These are phyloP conservation scores for Bambusicola thoracicus DNA, from an alignment of 2,113 vertebrate genomes.

Conservation along the genomic window DNA sequence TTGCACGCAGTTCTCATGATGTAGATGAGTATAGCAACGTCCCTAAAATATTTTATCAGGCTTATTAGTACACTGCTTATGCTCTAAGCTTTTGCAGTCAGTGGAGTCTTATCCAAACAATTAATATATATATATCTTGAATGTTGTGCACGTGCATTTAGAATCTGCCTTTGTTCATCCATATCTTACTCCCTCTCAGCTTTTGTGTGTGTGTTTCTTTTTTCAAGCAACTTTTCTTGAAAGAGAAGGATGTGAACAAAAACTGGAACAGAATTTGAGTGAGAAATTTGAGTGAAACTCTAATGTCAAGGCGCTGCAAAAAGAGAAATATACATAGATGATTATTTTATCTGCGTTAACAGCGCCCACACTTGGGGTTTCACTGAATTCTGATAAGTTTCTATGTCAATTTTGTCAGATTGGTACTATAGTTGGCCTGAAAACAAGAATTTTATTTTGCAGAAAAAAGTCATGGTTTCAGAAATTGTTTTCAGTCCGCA, in stretches of 20 bases:
- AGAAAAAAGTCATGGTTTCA: constrained; percentile 32
- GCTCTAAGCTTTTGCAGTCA: neutral
- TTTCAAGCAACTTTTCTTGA: neutral
- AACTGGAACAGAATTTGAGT: neutral
- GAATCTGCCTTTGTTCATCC: neutral
- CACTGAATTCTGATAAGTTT: constrained; percentile 9
- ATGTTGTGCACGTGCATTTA: neutral
- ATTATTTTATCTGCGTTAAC: neutral
- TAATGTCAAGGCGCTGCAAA: neutral
- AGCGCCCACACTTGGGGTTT: neutral
- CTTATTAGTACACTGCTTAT: neutral
- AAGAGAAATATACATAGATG: neutral
- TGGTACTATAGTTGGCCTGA: constrained; percentile 22
- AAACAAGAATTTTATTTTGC: constrained; percentile 27
- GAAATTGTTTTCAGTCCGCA: constrained; percentile 26
- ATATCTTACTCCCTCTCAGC: neutral
- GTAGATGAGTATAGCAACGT: neutral
- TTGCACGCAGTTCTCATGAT: neutral
- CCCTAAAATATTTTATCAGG: neutral
- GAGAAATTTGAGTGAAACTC: neutral
- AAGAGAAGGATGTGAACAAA: neutral
- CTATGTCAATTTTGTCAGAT: constrained; percentile 23
- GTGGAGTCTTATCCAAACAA: neutral
- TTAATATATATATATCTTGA: neutral
- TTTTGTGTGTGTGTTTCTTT: neutral